Evolutionary conservation across 2,888 invertebrate species (phyloP), one percentile per base, ranked within the genome.

Genomic region (Apomyelois bistriatella): DNA sequence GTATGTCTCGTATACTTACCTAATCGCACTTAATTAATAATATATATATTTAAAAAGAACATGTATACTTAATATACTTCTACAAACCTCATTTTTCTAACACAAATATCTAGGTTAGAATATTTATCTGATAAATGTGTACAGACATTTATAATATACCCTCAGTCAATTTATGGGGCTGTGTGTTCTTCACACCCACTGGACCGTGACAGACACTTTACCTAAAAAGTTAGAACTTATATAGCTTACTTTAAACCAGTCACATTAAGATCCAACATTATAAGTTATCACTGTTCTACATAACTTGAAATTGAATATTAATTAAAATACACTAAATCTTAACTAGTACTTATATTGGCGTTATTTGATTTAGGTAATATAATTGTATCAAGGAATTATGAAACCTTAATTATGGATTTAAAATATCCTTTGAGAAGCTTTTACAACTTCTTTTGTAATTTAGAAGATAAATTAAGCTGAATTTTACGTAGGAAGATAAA

Each of bases 201-300:
- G 38, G 35, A 50, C 36, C 16, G 47, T 46, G 36, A 48, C 10
- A 32, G 30, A 54, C 32, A 50, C 13, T 42, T 51, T 47, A 17
- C 36, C 28, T 42, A 54, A 57, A 58, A 61, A 51, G 42, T 47
- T 60, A 59, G 53, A 61, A 65, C 52, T 57, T 3, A 22, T 22
- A 54, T 57, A 66, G 51, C 64, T 70, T 74, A 76, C 60, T 66
- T 53, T 67, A 73, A 66, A 70, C 75, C 78, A 75, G 74, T 78
- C 75, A 68, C 66, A 66, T 66, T 64, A 56, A 56, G 66, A 74
- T 64, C 70, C 68, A 63, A 68, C 73, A 56, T 61, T 66, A 66
- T 68, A 70, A 61, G 15, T 61, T 72, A 76, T 74, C 77, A 76
- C 72, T 71, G 66, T 53, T 53, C 56, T 60, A 53, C 56, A 54